Evolutionary conservation across 2,797 vertebrate species (phyloP).

Genomic region (Halcyon smyrnensis): DNA sequence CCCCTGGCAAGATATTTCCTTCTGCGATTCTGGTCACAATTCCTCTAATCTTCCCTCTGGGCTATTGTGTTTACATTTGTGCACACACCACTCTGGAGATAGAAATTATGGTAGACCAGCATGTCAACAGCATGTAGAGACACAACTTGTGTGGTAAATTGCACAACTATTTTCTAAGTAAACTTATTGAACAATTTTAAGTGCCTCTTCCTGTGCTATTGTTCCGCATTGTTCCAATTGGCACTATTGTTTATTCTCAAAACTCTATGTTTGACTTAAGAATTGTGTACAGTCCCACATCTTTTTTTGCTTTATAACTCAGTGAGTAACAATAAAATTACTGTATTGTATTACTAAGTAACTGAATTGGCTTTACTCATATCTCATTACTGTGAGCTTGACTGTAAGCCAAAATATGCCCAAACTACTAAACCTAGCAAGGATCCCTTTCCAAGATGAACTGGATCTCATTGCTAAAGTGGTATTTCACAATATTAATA

Average conservation of each 20-base stretch:
- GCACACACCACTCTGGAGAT: not conserved
- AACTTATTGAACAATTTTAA: not conserved
- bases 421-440: not conserved
- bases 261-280: not conserved
- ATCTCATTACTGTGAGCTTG: not conserved
- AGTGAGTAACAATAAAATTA: not conserved
- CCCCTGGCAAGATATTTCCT: not conserved
- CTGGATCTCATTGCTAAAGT: not conserved
- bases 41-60: not conserved
- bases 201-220: not conserved
- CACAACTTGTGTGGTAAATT: not conserved
- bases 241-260: not conserved
- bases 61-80: not conserved
- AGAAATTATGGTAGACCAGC: not conserved
- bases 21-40: not conserved
- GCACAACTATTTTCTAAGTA: not conserved
- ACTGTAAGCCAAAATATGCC: not conserved
- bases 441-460: not conserved
- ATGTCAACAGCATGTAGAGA: not conserved
- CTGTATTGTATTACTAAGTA: not conserved
- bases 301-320: not conserved
- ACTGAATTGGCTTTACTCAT: not conserved
- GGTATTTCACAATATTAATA: not conserved
- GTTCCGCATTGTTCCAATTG: not conserved
- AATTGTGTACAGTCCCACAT: not conserved